phyloP scores from a whole-genome alignment of 2,797 vertebrate species.

The Xiphophorus birchmanni region DNA sequence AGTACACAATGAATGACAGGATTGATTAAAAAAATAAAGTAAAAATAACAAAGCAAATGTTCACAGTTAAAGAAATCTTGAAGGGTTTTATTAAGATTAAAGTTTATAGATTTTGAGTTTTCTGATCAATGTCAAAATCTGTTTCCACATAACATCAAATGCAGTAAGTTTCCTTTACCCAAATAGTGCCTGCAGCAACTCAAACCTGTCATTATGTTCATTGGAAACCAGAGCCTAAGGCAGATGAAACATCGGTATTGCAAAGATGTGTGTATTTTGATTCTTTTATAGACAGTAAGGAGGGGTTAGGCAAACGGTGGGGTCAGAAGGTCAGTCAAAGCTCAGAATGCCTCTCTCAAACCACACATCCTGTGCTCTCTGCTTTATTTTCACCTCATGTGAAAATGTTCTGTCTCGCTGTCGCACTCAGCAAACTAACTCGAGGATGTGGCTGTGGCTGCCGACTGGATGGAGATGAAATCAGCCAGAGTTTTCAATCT shows the following conservation, averaged over 20 bases:
- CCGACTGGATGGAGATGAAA: slow-evolving; percentile 12
- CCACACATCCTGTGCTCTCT: slow-evolving; percentile 52
- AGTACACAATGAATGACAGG: neutral
- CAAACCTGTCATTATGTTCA: slow-evolving; percentile 2
- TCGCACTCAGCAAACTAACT: slow-evolving; percentile 10
- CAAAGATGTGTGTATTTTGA: slow-evolving; percentile 3
- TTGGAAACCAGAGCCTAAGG: slow-evolving; percentile 28
- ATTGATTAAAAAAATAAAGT: too few relatives aligned
- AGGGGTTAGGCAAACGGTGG: slow-evolving; percentile 9
- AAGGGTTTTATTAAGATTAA: neutral
- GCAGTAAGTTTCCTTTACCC: neutral
- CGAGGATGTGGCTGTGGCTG: slow-evolving; percentile 10
- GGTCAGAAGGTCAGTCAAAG: slow-evolving; percentile 55
- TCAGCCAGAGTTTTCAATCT: neutral
- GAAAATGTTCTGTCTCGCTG: slow-evolving; percentile 20
- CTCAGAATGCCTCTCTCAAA: slow-evolving; percentile 40
- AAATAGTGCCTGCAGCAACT: neutral
- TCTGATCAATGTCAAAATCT: neutral
- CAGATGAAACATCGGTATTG: slow-evolving; percentile 50
- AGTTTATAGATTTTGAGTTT: neutral
- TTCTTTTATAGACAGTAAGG: neutral
- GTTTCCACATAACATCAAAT: neutral
- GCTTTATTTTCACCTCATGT: slow-evolving; percentile 20
- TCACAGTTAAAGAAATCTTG: neutral
- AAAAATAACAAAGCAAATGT: neutral